phyloP scores from a whole-genome alignment of 2,113 vertebrate species.

The Sinocyclocheilus maitianheensis region DNA sequence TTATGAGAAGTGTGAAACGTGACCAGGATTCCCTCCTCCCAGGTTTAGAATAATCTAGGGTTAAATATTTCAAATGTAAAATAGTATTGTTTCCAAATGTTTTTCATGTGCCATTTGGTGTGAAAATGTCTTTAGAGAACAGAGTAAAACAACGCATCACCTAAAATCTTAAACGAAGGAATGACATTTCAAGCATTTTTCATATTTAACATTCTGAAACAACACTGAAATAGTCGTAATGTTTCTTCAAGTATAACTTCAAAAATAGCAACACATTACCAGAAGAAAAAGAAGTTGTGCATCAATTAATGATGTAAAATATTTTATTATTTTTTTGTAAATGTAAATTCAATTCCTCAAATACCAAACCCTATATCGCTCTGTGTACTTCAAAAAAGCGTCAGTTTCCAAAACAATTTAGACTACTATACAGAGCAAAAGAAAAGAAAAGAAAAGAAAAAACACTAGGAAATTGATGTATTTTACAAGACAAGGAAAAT shows the following conservation, averaged over 20 bases:
- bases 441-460: constrained; percentile 84
- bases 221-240: neutral
- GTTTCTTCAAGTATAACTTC: neutral
- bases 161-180: neutral
- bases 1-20: too few relatives aligned
- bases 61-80: too few relatives aligned
- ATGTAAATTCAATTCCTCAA: constrained; percentile 99
- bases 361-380: constrained; percentile 99
- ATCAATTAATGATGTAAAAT: constrained; percentile 90
- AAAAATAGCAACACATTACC: neutral
- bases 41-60: too few relatives aligned
- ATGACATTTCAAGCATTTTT: neutral
- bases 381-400: constrained; percentile 97
- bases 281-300: constrained; percentile 33
- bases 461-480: constrained; percentile 91
- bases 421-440: constrained; percentile 96
- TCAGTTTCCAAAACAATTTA: constrained; percentile 85
- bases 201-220: neutral
- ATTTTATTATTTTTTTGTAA: constrained; percentile 99
- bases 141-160: neutral
- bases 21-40: too few relatives aligned
- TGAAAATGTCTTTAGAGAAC: neutral
- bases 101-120: neutral
- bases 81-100: neutral
- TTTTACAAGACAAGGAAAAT: constrained; percentile 99